Conservation (phyloP, 2,888 invertebrate species). For the Drosophila merina region DNA sequence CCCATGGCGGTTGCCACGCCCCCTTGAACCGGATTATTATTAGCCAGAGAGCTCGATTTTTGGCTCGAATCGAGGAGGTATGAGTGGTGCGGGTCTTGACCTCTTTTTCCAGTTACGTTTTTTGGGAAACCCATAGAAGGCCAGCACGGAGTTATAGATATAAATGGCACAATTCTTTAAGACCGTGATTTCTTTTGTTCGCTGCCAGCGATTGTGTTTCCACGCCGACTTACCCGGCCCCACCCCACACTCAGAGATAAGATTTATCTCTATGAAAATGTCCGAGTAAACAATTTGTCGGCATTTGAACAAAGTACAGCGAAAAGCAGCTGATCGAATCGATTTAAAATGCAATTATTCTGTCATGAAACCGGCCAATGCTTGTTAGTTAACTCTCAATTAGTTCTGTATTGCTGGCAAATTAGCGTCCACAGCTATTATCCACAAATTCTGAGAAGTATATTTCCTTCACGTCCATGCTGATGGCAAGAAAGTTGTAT, state of each 20-base stretch:
- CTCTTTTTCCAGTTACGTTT: conserved; percentile 36
- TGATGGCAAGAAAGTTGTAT: conserved; percentile 17
- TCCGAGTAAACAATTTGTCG: conserved; percentile 51
- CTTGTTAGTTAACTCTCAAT: conserved; percentile 37
- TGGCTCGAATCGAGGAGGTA: conserved; percentile 31
- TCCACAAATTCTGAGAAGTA: not conserved
- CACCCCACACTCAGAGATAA: conserved; percentile 30
- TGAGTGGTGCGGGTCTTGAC: conserved; percentile 50
- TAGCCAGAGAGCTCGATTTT: conserved; percentile 26
- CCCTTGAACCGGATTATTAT: conserved; percentile 41
- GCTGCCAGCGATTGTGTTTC: conserved; percentile 22
- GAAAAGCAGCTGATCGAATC: conserved; percentile 62
- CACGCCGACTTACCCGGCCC: conserved; percentile 4
- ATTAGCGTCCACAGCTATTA: conserved; percentile 25
- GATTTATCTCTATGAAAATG: conserved; percentile 24
- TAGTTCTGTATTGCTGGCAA: conserved; percentile 35
- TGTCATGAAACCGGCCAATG: conserved; percentile 44
- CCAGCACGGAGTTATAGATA: conserved; percentile 25
- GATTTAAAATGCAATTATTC: conserved; percentile 57
- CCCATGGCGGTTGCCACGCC: conserved; percentile 28
- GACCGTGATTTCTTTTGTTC: conserved; percentile 28
- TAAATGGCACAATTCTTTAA: conserved; percentile 25
- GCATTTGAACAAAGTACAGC: conserved; percentile 51
- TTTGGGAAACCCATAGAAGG: conserved; percentile 28
- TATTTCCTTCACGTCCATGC: not conserved